phyloP scores from a whole-genome alignment of 1,140 invertebrate species.

The Dinoponera quadriceps region DNA sequence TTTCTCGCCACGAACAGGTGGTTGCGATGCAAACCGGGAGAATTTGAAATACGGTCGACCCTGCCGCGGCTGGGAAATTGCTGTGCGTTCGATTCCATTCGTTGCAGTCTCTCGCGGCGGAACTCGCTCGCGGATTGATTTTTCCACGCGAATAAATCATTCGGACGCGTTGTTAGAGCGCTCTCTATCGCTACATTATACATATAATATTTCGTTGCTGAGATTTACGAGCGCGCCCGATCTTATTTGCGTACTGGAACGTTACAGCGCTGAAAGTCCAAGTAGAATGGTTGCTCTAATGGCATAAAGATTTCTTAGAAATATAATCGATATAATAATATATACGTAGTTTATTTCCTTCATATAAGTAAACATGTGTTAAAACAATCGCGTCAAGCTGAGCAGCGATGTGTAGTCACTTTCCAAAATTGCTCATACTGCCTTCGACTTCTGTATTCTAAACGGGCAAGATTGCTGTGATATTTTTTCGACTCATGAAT shows the following conservation, averaged over 20 bases:
- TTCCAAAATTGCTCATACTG: no score
- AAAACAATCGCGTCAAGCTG: no score
- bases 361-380: no score
- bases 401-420: no score
- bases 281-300: no score
- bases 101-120: background rate
- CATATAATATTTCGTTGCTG: constrained; percentile 44
- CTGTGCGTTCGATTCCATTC: background rate
- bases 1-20: constrained; percentile 27
- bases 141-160: background rate
- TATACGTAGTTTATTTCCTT: no score
- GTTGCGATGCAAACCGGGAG: background rate
- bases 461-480: no score
- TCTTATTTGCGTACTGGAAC: constrained; percentile 22
- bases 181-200: constrained; percentile 43
- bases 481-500: no score
- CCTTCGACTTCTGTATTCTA: no score
- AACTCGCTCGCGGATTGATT: constrained; percentile 11
- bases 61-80: constrained; percentile 23
- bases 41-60: constrained; percentile 47
- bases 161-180: background rate
- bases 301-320: no score
- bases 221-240: background rate
- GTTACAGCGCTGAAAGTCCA: constrained; percentile 10
- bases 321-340: no score